Evolutionary conservation across 2,888 invertebrate genomes (phyloP), one percentile per base, ranked within the genome.

Genomic region (Eilema depressum): DNA sequence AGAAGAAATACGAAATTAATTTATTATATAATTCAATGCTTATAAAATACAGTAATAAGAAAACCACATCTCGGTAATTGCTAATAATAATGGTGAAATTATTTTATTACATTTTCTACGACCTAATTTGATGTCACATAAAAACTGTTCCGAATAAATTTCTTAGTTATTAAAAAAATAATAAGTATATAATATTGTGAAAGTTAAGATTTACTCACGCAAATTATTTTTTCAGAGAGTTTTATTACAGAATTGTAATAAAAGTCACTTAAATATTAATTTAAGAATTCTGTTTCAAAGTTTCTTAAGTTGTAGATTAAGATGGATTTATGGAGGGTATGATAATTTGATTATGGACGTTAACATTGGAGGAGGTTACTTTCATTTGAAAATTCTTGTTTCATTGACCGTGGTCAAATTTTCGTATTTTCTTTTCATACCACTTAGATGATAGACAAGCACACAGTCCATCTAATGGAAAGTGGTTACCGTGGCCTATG

Each of bases 231-330:
- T 53, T 53, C 20, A n/a, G 53, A 37, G 12, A 53, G 2, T 53
- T n/a, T 53, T 53, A 53, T 53, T 2, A 53, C 47, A 20, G 7
- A 20, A 47, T 47, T 53, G 53, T n/a, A 53, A 53, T 53, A 53
- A 53, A 53, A 53, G 53, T 53, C 53, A 53, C 53, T 53, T 53
- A 53, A 20, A 53, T n/a, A 53, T 47, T 53, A 53, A 53, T 53
- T 53, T 53, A n/a, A 20, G n/a, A 20, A 53, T 53, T 53, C n/a
- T 53, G n/a, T 53, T 20, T 8, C 7, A 53, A n/a, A n/a, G 5
- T 53, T 20, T 37, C 12, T n/a, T n/a, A n/a, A 10, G 8, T n/a
- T n/a, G 2, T 53, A n/a, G 20, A 53, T 53, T 53, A 53, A 53
- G n/a, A 53, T 53, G 8, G 10, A n/a, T 53, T 53, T 53, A 53